Base-by-base conservation (phyloP, 2,888 invertebrate genomes). In the Drosophila nr. perissopoda region DNA sequence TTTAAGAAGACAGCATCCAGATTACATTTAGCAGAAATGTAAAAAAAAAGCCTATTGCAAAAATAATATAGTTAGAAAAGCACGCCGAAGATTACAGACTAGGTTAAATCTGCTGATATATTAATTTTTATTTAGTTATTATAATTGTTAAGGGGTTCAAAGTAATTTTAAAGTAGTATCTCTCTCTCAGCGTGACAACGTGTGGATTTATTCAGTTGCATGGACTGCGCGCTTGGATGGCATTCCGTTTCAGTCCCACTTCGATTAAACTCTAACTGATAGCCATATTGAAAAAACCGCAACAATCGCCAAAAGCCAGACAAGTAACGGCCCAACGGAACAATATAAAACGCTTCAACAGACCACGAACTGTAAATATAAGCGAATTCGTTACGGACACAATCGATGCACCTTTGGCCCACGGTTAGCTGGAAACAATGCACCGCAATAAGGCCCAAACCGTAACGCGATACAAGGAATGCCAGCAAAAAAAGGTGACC, bases 291-390 rank as follows among this genome's bases (percentile, higher is more conserved):
- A 66, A 76, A 66, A 78, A 73, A 63, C 64, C 36, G 57, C 49
- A 51, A 36, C 62, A 70, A 73, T 74, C 42, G 70, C 68, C 49
- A 68, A 31, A 75, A 48, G 77, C 52, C 49, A 58, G 51, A 57
- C 61, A 57, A 69, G 62, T 69, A 64, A 62, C 73, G 54, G 57
- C 53, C 70, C 69, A 70, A 33, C 70, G 78, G 81, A 81, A 81
- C 81, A 79, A 81, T 79, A 80, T 77, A 70, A 77, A 77, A 61
- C 68, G 82, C 66, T 82, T 79, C 72, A 83, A 67, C 78, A 68
- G 63, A 73, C 66, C 78, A 54, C 53, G 60, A 66, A 68, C 67
- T 67, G 82, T 76, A 73, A 83, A 83, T 77, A 87, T 76, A 79
- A 79, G 56, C 77, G 66, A 71, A 80, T 73, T 69, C 69, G 83